Evolutionary conservation across 2,113 vertebrate genomes (phyloP), one percentile per base, ranked within the genome.

Genomic region (Mus spicilegus): DNA sequence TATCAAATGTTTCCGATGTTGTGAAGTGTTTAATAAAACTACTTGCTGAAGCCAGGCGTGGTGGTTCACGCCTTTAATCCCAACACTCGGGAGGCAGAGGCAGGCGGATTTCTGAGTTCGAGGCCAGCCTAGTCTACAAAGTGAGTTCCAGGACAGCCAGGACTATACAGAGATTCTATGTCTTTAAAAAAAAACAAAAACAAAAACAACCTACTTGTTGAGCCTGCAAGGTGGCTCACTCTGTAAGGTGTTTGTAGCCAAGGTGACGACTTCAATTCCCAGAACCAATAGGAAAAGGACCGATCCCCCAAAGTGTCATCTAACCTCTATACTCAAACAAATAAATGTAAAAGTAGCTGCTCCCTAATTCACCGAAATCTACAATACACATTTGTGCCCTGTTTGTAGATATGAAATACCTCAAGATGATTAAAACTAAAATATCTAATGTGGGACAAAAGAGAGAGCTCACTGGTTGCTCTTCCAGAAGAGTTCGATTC

Each of bases 351-450:
- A 85, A 49, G 42, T 51, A 46, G 36, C 9, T 72, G 49, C 46
- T n/a, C 67, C 13, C 33, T 63, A 61, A 73, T 28, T 76, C 81
- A 84, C 85, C 49, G 91, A 87, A 87, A 51, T 69, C 54, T 14
- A 8, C 56, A 51, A 14, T 16, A 77, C 30, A n/a, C 73, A 65
- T 19, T 36, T 82, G 78, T 94, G 19, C 70, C 63, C 51, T 92
- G 63, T 88, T 90, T 86, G 54, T 42, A 84, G n/a, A 69, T 49
- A 28, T 19, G 51, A 92, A 88, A 80, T 75, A 86, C 77, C 46
- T 78, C 33, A 24, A 54, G 70, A 42, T 76, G 5, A 90, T 80
- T 85, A 89, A 90, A 87, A 92, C 94, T 65, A 96, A 97, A 89
- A 26, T 76, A 49, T 24, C 72, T 65, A 30, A 30, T n/a, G 80